Conservation (phyloP, 2,888 invertebrate genomes). For the Phyllotreta striolata region DNA sequence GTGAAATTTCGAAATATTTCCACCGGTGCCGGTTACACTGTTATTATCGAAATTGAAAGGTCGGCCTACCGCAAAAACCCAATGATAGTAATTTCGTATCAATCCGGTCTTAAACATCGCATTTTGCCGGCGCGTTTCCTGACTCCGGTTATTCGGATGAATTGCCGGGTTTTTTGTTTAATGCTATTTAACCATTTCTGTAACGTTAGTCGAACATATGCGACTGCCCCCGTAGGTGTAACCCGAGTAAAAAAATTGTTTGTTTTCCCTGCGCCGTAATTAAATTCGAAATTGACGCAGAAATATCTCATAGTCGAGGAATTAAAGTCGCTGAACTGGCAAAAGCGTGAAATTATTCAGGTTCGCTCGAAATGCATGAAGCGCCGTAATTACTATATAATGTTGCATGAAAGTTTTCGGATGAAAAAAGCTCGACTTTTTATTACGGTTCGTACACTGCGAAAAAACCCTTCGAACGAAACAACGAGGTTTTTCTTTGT, state of each 20-base stretch:
- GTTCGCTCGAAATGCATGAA: constrained; percentile 54
- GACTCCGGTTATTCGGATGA: not conserved
- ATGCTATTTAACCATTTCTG: too few species aligned
- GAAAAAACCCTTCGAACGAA: constrained; percentile 9
- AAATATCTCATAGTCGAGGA: constrained; percentile 12
- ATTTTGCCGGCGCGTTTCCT: constrained; percentile 12
- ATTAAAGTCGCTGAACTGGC: not conserved
- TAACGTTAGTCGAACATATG: too few species aligned
- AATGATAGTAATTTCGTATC: constrained; percentile 57
- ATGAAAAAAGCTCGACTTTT: constrained; percentile 21
- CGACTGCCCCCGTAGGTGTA: too few species aligned
- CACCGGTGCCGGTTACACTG: constrained; percentile 21
- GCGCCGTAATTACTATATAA: constrained; percentile 55
- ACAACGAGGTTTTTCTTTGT: not conserved
- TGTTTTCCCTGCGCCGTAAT: too few species aligned
- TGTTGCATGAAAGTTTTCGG: constrained; percentile 52
- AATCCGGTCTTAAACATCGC: constrained; percentile 24
- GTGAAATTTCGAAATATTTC: constrained; percentile 22
- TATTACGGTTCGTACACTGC: constrained; percentile 8
- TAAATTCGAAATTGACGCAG: not conserved
- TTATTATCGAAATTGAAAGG: constrained; percentile 59
- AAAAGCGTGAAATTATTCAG: constrained; percentile 54
- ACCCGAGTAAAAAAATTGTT: too few species aligned
- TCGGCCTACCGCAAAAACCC: constrained; percentile 52
- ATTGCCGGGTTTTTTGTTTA: too few species aligned